Evolutionary conservation across 1,140 invertebrate species (phyloP).

Genomic region (Zaprionus gabonicus): DNA sequence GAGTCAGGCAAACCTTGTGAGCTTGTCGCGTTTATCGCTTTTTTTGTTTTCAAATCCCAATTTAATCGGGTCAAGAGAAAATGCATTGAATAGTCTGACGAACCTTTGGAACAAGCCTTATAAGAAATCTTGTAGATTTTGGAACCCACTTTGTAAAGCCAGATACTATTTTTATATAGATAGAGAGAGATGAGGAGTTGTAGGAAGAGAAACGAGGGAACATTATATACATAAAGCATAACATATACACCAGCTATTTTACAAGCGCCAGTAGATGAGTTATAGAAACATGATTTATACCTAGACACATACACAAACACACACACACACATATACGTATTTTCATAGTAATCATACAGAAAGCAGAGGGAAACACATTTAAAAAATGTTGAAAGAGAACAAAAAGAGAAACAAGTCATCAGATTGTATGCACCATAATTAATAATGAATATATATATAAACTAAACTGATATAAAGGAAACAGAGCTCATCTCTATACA

Average conservation of each 20-base stretch:
- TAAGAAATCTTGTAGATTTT: conserved; percentile 63
- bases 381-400: conserved; percentile 36
- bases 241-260: conserved; percentile 61
- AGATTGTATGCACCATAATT: conserved; percentile 34
- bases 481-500: conserved; percentile 34
- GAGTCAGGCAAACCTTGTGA: conserved; percentile 29
- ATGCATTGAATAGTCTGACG: conserved; percentile 72
- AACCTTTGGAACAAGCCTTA: conserved; percentile 49
- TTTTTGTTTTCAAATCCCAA: conserved; percentile 6
- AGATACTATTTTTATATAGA: conserved; percentile 57
- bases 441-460: conserved; percentile 28
- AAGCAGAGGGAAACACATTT: conserved; percentile 20
- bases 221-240: conserved; percentile 2
- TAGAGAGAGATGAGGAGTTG: conserved; percentile 29
- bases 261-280: conserved; percentile 49
- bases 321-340: conserved; percentile 22
- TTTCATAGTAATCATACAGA: conserved; percentile 50
- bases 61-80: conserved; percentile 14
- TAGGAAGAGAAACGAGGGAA: conserved; percentile 11
- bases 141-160: conserved; percentile 50
- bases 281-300: conserved; percentile 23
- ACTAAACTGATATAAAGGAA: conserved; percentile 13
- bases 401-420: conserved; percentile 46
- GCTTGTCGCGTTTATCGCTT: conserved; percentile 9
- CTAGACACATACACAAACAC: conserved; percentile 12